Evolutionary conservation across 2,888 invertebrate species (phyloP).

Genomic region (Ecdyonurus torrentis): DNA sequence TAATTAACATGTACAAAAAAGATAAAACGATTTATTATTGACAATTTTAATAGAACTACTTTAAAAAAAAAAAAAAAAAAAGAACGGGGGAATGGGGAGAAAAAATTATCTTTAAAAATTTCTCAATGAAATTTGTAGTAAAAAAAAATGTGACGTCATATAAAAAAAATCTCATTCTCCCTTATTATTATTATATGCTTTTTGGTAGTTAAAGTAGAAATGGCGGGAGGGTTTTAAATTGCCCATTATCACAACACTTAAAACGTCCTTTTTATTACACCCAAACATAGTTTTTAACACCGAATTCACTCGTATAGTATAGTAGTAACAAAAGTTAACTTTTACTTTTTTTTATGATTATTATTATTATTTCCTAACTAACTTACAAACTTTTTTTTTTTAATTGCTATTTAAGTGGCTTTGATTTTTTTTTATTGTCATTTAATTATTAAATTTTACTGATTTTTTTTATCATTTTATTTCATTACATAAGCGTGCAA

Average conservation of each 20-base stretch:
- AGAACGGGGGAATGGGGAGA: background rate
- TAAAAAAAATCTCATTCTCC: no score
- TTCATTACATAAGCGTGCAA: no score
- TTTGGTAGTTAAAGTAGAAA: no score
- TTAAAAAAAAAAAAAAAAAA: background rate
- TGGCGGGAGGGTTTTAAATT: no score
- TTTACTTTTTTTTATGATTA: background rate
- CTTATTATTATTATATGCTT: no score
- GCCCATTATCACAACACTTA: background rate
- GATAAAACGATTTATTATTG: constrained; percentile 1
- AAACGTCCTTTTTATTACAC: background rate
- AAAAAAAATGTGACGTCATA: background rate
- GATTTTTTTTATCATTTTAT: no score
- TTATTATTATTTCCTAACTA: no score
- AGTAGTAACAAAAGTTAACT: background rate
- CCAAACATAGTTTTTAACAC: background rate
- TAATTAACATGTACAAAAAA: background rate
- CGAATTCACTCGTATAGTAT: no score
- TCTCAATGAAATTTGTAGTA: background rate
- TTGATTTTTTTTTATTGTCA: no score
- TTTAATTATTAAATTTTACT: no score
- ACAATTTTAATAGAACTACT: background rate
- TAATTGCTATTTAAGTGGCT: no score
- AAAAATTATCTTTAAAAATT: background rate
- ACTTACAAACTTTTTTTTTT: no score